Conservation (phyloP, 30 jellyfish, hydroid and myxozoan genomes). For the Aurelia coerulea region DNA sequence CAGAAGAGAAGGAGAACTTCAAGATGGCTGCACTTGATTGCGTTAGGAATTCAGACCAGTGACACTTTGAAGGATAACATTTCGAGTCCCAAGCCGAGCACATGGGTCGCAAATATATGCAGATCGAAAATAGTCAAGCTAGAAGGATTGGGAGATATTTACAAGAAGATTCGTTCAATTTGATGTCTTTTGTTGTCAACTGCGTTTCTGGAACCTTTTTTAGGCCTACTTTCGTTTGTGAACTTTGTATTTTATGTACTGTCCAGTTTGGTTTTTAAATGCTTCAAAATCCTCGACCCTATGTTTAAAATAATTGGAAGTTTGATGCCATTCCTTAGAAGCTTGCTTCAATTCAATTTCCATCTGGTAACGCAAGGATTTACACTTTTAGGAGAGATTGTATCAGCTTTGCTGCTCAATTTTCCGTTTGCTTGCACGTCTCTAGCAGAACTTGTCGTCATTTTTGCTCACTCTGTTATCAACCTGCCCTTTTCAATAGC, state of each 20-base stretch:
- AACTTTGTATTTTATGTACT: slow-evolving; percentile 10
- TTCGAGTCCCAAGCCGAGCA: too few species aligned
- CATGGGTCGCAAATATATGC: too few species aligned
- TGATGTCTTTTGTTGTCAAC: background rate
- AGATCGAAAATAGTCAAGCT: too few species aligned
- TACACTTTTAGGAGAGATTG: background rate
- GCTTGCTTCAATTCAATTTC: slow-evolving; percentile 31
- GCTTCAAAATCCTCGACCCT: slow-evolving; percentile 10
- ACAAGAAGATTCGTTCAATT: background rate
- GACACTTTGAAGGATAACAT: too few species aligned
- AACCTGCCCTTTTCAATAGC: too few species aligned
- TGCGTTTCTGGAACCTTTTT: slow-evolving; percentile 13
- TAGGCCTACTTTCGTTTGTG: background rate
- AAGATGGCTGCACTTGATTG: too few species aligned
- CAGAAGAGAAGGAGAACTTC: too few species aligned
- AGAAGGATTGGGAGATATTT: too few species aligned
- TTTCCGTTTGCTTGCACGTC: background rate
- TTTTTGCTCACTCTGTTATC: too few species aligned
- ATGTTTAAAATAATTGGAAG: slow-evolving; percentile 31
- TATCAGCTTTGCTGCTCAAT: background rate
- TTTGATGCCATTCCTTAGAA: slow-evolving; percentile 7
- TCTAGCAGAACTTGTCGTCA: too few species aligned
- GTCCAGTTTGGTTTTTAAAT: slow-evolving; percentile 13
- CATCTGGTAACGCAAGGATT: slow-evolving; percentile 21
- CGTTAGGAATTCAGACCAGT: too few species aligned